Conservation (phyloP, 2,797 vertebrate species). For the Channallabes apus region DNA sequence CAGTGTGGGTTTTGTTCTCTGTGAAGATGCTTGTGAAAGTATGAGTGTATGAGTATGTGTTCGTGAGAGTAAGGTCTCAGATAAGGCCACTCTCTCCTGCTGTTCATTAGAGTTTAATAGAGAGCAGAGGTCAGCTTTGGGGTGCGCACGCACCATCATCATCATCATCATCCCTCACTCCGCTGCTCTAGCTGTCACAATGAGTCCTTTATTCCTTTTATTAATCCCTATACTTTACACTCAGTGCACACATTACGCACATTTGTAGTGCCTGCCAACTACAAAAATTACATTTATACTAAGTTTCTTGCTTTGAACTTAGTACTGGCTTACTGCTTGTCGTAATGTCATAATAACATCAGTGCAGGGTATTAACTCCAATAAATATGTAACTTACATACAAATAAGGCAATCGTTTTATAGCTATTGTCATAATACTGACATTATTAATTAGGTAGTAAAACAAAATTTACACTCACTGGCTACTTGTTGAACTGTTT, state of each 20-base stretch:
- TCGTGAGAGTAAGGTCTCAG: conserved; percentile 40
- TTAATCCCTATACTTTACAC: conserved; percentile 27
- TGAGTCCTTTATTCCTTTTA: conserved; percentile 54
- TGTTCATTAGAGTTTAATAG: conserved; percentile 60
- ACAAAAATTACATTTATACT: neutral
- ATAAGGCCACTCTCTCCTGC: conserved; percentile 50
- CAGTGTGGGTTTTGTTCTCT: conserved; percentile 4
- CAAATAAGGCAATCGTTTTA: neutral
- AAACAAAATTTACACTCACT: no score
- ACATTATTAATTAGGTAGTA: neutral
- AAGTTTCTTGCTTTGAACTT: neutral
- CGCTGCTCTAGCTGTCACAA: conserved; percentile 49
- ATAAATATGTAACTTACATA: neutral
- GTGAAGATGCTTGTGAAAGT: conserved; percentile 14
- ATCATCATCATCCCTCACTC: conserved; percentile 23
- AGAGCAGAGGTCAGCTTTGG: conserved; percentile 55
- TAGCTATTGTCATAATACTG: neutral
- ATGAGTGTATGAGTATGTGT: conserved; percentile 9
- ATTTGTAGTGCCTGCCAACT: neutral
- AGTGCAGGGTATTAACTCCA: neutral
- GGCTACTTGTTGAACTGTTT: no score
- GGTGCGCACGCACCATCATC: conserved; percentile 47
- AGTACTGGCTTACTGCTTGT: neutral
- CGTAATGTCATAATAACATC: neutral
- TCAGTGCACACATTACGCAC: neutral